Conservation (phyloP, 2,113 vertebrate species). For the Turdus rufiventris region DNA sequence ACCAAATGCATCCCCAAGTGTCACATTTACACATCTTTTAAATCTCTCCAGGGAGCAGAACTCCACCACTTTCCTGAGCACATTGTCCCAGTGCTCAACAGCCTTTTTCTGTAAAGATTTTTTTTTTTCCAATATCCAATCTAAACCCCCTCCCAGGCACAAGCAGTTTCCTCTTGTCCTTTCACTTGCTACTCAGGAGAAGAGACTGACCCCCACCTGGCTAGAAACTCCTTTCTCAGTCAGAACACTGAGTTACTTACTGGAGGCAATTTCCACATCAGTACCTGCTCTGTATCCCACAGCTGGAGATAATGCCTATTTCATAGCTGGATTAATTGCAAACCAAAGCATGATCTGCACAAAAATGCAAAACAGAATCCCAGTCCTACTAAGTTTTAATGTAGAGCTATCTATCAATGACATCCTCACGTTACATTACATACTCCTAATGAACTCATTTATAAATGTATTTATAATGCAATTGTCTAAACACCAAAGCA, state of each 20-base stretch:
- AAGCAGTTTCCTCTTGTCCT: not conserved
- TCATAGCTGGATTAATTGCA: not conserved
- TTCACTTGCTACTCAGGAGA: not conserved
- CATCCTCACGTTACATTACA: not conserved
- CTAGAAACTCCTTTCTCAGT: not conserved
- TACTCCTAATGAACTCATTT: not conserved
- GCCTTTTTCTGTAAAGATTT: not conserved
- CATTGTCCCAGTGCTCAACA: not conserved
- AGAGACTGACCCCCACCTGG: not conserved
- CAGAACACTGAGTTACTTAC: not conserved
- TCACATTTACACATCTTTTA: not conserved
- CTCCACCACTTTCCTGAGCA: not conserved
- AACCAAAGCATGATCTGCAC: not conserved
- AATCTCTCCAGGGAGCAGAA: not conserved
- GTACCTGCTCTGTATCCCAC: not conserved
- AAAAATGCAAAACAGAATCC: not conserved
- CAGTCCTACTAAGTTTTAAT: not conserved
- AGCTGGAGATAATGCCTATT: not conserved
- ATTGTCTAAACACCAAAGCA: not conserved
- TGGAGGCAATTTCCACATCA: not conserved
- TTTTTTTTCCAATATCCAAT: not conserved
- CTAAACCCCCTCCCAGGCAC: not conserved
- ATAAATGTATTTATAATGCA: not conserved
- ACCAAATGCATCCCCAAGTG: not conserved
- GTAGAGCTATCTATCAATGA: not conserved